phyloP scores from a whole-genome alignment of 2,888 invertebrate genomes.

The Lasioglossum morio region DNA sequence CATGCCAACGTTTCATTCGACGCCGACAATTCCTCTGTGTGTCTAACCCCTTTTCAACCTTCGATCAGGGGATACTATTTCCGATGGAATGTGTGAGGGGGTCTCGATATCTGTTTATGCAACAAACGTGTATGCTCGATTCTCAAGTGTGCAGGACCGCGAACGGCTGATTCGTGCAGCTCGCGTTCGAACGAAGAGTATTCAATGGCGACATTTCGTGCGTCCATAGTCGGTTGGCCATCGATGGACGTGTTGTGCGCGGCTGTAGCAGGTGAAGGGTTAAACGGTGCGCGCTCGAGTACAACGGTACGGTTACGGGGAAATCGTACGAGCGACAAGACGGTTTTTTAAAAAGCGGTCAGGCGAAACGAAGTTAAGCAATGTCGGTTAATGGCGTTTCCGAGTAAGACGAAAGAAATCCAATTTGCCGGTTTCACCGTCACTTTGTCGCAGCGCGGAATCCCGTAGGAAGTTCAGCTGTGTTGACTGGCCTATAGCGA shows the following conservation, averaged over 20 bases:
- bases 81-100: not conserved
- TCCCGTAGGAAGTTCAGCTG: conserved; percentile 53
- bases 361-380: conserved; percentile 26
- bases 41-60: not conserved
- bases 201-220: not conserved
- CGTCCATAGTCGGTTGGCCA: not conserved
- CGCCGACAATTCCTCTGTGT: not conserved
- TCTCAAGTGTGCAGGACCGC: not conserved
- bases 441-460: conserved; percentile 63
- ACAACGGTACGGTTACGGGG: not conserved
- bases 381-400: conserved; percentile 41
- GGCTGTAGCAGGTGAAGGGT: not conserved
- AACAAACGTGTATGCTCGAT: not conserved
- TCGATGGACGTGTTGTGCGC: not conserved
- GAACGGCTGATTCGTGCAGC: not conserved
- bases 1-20: not conserved
- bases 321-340: not conserved
- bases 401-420: conserved; percentile 40
- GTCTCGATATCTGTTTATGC: not conserved
- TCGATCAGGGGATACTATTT: not conserved
- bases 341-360: not conserved
- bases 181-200: not conserved
- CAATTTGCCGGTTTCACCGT: conserved; percentile 46
- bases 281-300: not conserved
- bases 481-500: conserved; percentile 53